Evolutionary conservation across 1,140 invertebrate genomes (phyloP).

Genomic region (Listronotus oregonensis): DNA sequence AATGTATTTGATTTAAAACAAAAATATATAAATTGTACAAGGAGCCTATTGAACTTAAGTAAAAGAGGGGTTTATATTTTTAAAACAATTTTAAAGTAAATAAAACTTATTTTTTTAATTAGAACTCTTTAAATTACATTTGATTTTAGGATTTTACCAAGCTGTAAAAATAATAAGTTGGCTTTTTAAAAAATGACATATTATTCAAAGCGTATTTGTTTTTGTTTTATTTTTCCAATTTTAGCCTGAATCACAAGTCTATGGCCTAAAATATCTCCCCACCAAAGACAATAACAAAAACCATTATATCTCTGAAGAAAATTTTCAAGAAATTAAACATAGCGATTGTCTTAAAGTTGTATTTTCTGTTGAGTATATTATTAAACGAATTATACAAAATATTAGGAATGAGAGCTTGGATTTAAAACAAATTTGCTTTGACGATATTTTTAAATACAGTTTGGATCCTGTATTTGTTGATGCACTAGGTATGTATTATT

Average conservation of each 20-base stretch:
- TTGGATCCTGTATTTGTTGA: conserved; percentile 41
- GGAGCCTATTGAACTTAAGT: no score
- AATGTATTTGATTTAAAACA: no score
- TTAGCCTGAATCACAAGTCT: conserved; percentile 37
- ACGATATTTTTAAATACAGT: conserved; percentile 31
- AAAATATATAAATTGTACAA: no score
- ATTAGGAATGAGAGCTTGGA: conserved; percentile 18
- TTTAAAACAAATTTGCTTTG: conserved; percentile 30
- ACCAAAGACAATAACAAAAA: conserved; percentile 38
- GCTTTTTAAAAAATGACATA: no score
- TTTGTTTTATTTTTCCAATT: conserved; percentile 15
- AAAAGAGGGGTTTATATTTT: no score
- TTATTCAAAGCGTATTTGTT: no score
- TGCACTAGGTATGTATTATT: conserved; percentile 30
- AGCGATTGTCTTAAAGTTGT: conserved; percentile 45
- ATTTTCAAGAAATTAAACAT: conserved; percentile 43
- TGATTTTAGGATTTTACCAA: no score
- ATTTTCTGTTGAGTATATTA: conserved; percentile 41
- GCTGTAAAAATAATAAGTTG: no score
- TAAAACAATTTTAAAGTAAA: no score
- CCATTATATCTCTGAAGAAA: conserved; percentile 42
- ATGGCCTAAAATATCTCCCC: conserved; percentile 43
- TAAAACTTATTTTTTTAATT: no score
- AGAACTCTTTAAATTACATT: no score
- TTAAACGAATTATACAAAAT: conserved; percentile 35